Evolutionary conservation across 2,888 invertebrate genomes (phyloP), one percentile per base, ranked within the genome.

Genomic region (Heteromurus nitidus): DNA sequence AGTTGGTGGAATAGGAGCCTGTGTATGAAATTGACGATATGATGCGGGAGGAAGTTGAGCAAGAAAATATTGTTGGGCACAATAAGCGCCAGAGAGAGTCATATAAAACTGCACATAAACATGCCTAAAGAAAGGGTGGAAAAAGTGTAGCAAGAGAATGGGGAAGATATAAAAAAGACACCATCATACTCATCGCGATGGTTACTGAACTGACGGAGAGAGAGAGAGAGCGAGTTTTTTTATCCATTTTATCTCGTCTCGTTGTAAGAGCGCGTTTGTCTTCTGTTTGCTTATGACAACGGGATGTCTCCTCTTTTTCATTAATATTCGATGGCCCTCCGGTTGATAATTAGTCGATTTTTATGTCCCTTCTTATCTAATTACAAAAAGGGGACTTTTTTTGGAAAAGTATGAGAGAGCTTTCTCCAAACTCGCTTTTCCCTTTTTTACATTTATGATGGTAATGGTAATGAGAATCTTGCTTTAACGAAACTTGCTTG

Each of bases 311-410:
- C 79, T 84, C 84, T 87, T 83, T 85, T 86, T 87, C 87, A 86
- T 86, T 86, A 86, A 87, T 86, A 87, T 87, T 86, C 87, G 86
- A 87, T 87, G 87, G 85, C 85, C 83, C 87, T 87, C 87, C 84
- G 86, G 87, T 86, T 87, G 87, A 86, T 86, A 87, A 87, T 87
- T 86, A 87, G 85, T 86, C 85, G 86, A 87, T 87, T 86, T 85
- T 86, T 87, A 86, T 86, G 85, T 84, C 64, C 82, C 84, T 77
- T 83, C 86, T 86, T 86, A 84, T 85, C 86, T 85, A 85, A 86
- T 86, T 85, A 85, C 85, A 67, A 50, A 69, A 50, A n/a, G n/a
- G 64, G 64, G 77, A 62, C 42, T 85, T 83, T 75, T 22, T n/a
- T n/a, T n/a, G n/a, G n/a, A 72, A 79, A 74, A 77, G 80, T 50